A percentile compares a stretch with the other conserved stretches of the same genome.
phyloP scores from a whole-genome alignment of 2,888 invertebrate genomes.

The Diploptera punctata region DNA sequence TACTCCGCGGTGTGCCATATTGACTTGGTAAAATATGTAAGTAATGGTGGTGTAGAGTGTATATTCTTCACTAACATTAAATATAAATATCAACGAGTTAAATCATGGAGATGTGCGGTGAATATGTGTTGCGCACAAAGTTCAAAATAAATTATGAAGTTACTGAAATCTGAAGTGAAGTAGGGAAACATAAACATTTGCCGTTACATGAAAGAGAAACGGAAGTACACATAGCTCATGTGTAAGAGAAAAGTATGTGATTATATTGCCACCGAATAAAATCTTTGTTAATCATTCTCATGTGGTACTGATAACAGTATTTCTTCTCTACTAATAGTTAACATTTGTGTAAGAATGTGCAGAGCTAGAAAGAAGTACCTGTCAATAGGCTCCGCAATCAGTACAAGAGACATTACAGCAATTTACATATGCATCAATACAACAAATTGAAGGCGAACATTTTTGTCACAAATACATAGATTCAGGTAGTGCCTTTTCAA shows the following conservation, averaged over 20 bases:
- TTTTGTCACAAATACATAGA: background rate
- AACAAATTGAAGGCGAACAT: background rate
- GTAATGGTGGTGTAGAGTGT: background rate
- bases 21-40: background rate
- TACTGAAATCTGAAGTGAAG: background rate
- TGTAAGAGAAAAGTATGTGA: too few relatives aligned
- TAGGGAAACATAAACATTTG: background rate
- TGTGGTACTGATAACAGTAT: background rate
- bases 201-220: background rate
- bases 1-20: background rate
- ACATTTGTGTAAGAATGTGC: background rate
- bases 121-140: too few relatives aligned
- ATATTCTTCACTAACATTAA: background rate
- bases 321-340: background rate
- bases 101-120: too few relatives aligned
- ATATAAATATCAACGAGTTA: too few relatives aligned
- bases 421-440: background rate
- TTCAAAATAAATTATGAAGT: too few relatives aligned
- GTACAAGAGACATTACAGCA: background rate
- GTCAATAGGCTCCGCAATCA: background rate
- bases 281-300: background rate
- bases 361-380: background rate
- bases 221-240: background rate
- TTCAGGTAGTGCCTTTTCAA: background rate
- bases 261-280: background rate